These are phyloP conservation scores for Perca flavescens DNA, from an alignment of 2,113 vertebrate genomes.

Conservation along the genomic window DNA sequence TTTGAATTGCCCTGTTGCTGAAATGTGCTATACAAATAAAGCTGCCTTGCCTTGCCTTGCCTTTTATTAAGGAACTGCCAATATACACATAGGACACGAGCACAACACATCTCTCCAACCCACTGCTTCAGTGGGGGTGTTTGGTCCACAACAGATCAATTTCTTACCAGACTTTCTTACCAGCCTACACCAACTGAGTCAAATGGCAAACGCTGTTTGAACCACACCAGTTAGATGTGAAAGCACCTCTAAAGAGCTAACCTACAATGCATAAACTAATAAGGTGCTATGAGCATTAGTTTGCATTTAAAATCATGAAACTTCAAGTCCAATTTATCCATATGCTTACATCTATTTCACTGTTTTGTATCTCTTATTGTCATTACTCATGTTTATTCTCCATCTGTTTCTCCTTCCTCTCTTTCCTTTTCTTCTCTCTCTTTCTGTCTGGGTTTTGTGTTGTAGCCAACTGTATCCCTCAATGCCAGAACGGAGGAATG, in stretches of 20 bases:
- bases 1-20: too few species aligned
- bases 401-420: constrained; percentile 42
- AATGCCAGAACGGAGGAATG: constrained; percentile 97
- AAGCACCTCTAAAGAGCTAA: background rate
- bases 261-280: background rate
- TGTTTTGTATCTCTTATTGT: constrained; percentile 11
- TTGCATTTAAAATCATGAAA: constrained; percentile 9
- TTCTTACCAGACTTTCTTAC: background rate
- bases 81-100: background rate
- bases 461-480: constrained; percentile 93
- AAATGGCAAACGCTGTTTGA: background rate
- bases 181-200: background rate
- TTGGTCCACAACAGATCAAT: background rate
- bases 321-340: background rate
- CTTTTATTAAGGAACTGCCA: background rate
- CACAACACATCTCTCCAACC: background rate
- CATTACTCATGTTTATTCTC: constrained; percentile 33
- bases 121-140: background rate
- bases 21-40: too few species aligned
- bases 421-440: background rate
- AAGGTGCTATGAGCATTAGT: background rate
- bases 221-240: background rate
- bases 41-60: too few species aligned
- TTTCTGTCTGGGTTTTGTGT: constrained; percentile 68
- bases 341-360: background rate